Percentiles rank a stretch among this genome's conserved stretches.
phyloP scores from a whole-genome alignment of 1,140 invertebrate genomes.

The Orius insidiosus region DNA sequence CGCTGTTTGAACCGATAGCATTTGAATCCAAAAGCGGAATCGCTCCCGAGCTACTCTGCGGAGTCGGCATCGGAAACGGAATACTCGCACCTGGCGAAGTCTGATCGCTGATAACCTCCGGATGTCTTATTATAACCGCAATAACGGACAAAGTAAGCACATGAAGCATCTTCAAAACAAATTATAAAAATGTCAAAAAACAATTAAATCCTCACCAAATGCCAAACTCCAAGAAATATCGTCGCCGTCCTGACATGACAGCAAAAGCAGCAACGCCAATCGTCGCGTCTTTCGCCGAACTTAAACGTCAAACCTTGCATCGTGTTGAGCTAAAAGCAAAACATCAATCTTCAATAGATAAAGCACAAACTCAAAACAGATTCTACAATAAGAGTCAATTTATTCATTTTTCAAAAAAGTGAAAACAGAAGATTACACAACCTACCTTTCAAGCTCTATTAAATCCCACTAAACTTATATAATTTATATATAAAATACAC shows the following conservation, averaged over 20 bases:
- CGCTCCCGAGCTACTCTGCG: slow-evolving; percentile 2
- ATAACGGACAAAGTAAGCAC: slow-evolving; percentile 48
- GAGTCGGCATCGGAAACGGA: slow-evolving; percentile 19
- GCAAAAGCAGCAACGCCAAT: slow-evolving; percentile 63
- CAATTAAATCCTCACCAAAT: slow-evolving; percentile 68
- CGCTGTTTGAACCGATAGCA: background rate
- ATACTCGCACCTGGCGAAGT: slow-evolving; percentile 47
- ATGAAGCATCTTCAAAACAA: slow-evolving; percentile 43
- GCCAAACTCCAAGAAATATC: slow-evolving; percentile 59
- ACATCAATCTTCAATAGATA: background rate
- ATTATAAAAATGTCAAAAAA: too few species aligned
- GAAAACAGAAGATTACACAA: too few species aligned
- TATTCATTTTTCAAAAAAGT: too few species aligned
- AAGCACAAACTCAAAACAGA: too few species aligned
- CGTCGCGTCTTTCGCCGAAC: slow-evolving; percentile 31
- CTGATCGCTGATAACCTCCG: slow-evolving; percentile 39
- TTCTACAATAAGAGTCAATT: too few species aligned
- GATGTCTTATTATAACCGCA: slow-evolving; percentile 52
- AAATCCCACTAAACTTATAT: too few species aligned
- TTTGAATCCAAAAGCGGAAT: background rate
- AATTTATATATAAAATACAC: too few species aligned
- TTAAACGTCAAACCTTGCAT: slow-evolving; percentile 19
- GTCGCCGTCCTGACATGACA: slow-evolving; percentile 69
- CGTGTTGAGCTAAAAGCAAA: background rate
- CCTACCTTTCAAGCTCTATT: too few species aligned